Conservation (phyloP, 1,140 invertebrate genomes). For the Bombus waltoni region DNA sequence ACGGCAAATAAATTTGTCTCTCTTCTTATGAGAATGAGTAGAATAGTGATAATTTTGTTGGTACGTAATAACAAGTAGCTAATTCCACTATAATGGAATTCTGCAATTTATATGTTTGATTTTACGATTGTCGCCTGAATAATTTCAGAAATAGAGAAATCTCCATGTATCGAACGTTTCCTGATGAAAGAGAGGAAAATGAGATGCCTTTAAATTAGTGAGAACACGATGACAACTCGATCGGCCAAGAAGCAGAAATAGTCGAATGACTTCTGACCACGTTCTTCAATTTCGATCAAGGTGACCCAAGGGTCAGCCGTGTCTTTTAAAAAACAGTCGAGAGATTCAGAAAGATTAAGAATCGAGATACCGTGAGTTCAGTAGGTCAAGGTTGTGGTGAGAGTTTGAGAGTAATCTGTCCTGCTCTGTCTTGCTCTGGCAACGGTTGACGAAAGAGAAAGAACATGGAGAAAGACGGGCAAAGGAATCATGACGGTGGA, state of each 20-base stretch:
- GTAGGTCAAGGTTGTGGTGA: slow-evolving; percentile 72
- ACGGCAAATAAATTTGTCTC: neutral
- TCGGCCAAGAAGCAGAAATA: neutral
- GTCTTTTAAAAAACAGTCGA: slow-evolving; percentile 10
- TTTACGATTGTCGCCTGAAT: neutral
- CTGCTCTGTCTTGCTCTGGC: slow-evolving; percentile 28
- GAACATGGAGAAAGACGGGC: slow-evolving; percentile 44
- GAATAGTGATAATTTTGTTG: neutral
- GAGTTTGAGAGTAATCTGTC: slow-evolving; percentile 64
- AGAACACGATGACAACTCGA: neutral
- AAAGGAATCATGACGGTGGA: neutral
- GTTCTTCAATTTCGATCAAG: no score
- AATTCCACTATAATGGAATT: neutral
- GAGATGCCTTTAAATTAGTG: neutral
- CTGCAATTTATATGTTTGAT: neutral
- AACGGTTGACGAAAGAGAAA: slow-evolving; percentile 35
- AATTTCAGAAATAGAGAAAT: neutral
- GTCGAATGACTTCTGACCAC: no score
- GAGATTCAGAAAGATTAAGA: slow-evolving; percentile 47
- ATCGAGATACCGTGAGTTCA: slow-evolving; percentile 56
- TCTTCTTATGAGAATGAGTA: neutral
- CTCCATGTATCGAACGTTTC: neutral
- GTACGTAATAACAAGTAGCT: no score
- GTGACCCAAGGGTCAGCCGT: no score
- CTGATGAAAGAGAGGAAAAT: neutral